Evolutionary conservation across 2,113 vertebrate species (phyloP), one percentile per base, ranked within the genome.

Genomic region (Tachysurus vachellii): DNA sequence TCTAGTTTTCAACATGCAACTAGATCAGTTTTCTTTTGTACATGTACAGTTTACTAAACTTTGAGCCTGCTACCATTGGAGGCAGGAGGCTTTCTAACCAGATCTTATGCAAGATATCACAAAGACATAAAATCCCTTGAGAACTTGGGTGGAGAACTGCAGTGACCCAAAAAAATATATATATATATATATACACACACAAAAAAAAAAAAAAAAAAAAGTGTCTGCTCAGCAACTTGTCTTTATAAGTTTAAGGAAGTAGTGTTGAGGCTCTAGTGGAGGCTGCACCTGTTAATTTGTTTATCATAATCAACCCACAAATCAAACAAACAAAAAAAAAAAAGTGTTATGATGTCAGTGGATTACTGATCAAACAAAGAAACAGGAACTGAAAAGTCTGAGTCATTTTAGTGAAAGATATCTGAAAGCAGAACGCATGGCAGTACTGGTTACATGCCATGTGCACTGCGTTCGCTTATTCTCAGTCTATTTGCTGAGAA

Each of bases 321-420:
- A 75, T 70, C 31, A 21, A 13, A 59, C 76, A 85, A 79, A 76
- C 14, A 59, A 79, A 84, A 80, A 83, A 85, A 53, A 59, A 85
- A 75, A 56, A 53, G 66, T 68, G 87, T 68, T 42, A 53, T 79
- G 76, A 66, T 57, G 16, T 64, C 83, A 62, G 31, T 13, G 16
- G 68, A 17, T 53, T 5, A 56, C 17, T 53, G 23, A 11, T 57
- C 5, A 36, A 84, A 66, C 64, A 21, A 31, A 6, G 10, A 83
- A 54, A 70, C 5, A 21, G 77, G 77, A 81, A 50, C n/a, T 19
- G 47, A 56, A 28, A 42, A 13, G 5, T 5, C 4, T 1, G 21
- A 12, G 5, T 12, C 21, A 28, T 47, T 21, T 57, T 5, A 8
- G 14, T 56, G 0, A 10, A 79, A 28, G 6, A 0, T 0, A 54